Conservation (phyloP, 2,113 vertebrate genomes). For the Electrona antarctica region DNA sequence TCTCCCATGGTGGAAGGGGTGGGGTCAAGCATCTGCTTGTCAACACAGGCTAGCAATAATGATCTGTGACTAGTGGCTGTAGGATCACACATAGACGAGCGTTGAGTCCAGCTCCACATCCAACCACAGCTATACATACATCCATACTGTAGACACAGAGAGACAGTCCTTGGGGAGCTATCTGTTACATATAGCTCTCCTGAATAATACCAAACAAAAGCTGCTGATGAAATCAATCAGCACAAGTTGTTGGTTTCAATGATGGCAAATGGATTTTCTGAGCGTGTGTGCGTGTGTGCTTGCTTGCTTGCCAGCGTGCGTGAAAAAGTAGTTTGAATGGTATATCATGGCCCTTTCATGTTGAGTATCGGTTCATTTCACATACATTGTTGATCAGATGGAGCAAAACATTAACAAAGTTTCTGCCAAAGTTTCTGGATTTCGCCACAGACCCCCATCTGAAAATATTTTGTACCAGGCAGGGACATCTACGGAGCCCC, state of each 20-base stretch:
- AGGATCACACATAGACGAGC: conserved; percentile 8
- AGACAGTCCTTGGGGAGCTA: conserved; percentile 14
- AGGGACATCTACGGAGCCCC: no score
- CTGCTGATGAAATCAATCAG: not conserved
- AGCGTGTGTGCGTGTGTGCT: not conserved
- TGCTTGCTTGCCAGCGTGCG: no score
- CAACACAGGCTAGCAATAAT: conserved; percentile 49
- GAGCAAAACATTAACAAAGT: no score
- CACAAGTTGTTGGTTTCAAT: not conserved
- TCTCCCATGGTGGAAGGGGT: not conserved
- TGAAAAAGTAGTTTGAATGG: not conserved
- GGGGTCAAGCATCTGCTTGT: conserved; percentile 46
- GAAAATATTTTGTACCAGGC: no score
- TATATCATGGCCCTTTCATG: no score
- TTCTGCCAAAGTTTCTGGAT: no score
- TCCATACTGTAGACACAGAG: not conserved
- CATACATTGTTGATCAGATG: no score
- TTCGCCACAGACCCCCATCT: no score
- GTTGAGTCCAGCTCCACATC: conserved; percentile 9
- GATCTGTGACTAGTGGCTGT: conserved; percentile 35
- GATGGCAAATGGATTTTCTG: no score
- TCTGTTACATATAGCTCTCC: not conserved
- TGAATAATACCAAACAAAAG: not conserved
- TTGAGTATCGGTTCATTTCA: no score
- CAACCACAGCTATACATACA: not conserved